Evolutionary conservation across 1,140 invertebrate species (phyloP).

Genomic region (Bacillus rossius): DNA sequence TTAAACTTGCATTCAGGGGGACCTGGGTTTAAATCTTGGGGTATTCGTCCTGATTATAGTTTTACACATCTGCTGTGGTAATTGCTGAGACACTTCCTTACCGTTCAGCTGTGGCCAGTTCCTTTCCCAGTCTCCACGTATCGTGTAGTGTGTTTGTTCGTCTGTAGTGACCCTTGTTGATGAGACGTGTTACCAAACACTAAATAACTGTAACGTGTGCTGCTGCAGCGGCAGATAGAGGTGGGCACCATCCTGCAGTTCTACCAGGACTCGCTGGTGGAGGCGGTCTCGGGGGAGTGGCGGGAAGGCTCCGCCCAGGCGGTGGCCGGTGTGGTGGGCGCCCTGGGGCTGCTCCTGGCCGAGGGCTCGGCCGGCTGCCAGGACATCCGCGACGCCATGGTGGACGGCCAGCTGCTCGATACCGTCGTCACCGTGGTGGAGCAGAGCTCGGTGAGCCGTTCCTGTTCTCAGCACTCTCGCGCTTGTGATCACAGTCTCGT

Average conservation of each 20-base stretch:
- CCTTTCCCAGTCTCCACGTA: too few relatives aligned
- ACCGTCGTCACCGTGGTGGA: conserved; percentile 16
- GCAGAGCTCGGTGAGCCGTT: conserved; percentile 13
- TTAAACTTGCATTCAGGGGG: too few relatives aligned
- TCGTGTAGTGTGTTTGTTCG: too few relatives aligned
- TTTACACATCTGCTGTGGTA: too few relatives aligned
- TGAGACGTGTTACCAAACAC: too few relatives aligned
- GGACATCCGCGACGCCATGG: conserved; percentile 13
- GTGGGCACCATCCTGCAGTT: conserved; percentile 49
- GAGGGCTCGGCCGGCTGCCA: neutral
- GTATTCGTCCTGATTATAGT: too few relatives aligned
- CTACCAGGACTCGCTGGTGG: conserved; percentile 43
- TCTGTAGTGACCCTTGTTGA: too few relatives aligned
- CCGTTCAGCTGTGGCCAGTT: too few relatives aligned
- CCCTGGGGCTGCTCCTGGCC: conserved; percentile 6
- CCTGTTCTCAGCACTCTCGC: neutral
- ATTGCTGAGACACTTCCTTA: too few relatives aligned
- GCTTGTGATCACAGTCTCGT: neutral
- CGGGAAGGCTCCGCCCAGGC: conserved; percentile 1
- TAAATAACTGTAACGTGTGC: too few relatives aligned
- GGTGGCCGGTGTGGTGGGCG: conserved; percentile 8
- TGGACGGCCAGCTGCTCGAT: conserved; percentile 21
- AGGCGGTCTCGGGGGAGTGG: conserved; percentile 7
- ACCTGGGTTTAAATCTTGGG: too few relatives aligned
- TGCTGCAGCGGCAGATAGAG: conserved; percentile 53